Conservation (phyloP, 2,888 invertebrate species). For the Ochropleura leucogaster region DNA sequence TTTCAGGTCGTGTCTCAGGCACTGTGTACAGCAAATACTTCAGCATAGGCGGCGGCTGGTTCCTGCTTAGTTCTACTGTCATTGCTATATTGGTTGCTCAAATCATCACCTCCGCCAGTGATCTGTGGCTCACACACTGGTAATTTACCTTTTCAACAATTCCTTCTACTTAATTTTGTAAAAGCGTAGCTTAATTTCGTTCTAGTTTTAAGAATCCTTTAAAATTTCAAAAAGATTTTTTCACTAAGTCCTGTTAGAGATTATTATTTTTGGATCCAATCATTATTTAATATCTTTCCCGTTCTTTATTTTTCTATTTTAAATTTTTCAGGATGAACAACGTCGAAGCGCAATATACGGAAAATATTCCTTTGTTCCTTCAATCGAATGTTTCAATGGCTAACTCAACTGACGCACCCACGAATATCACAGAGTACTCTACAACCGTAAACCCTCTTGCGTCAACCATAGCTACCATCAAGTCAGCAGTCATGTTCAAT, state of each 20-base stretch:
- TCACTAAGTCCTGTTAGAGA: too few species aligned
- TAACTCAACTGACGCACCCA: neutral
- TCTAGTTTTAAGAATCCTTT: neutral
- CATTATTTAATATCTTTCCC: neutral
- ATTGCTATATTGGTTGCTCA: conserved; percentile 92
- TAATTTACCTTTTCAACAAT: conserved; percentile 73
- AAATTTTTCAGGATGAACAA: conserved; percentile 83
- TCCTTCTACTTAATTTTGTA: conserved; percentile 1
- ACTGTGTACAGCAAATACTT: conserved; percentile 93
- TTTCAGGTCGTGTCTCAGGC: conserved; percentile 88
- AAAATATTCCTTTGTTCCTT: conserved; percentile 20
- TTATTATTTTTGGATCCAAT: too few species aligned
- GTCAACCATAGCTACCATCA: conserved; percentile 21
- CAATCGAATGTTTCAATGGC: neutral
- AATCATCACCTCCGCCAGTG: conserved; percentile 92
- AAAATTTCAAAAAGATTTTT: too few species aligned
- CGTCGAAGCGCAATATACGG: conserved; percentile 74
- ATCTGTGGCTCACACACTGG: conserved; percentile 95
- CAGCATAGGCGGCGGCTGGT: conserved; percentile 91
- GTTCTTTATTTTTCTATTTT: too few species aligned
- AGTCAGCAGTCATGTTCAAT: conserved; percentile 16
- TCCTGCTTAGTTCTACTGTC: conserved; percentile 88
- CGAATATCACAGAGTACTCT: conserved; percentile 23
- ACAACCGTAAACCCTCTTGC: conserved; percentile 21
- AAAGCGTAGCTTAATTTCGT: too few species aligned